Base-by-base conservation (phyloP, 2,113 vertebrate species). In the Gambusia holbrooki region DNA sequence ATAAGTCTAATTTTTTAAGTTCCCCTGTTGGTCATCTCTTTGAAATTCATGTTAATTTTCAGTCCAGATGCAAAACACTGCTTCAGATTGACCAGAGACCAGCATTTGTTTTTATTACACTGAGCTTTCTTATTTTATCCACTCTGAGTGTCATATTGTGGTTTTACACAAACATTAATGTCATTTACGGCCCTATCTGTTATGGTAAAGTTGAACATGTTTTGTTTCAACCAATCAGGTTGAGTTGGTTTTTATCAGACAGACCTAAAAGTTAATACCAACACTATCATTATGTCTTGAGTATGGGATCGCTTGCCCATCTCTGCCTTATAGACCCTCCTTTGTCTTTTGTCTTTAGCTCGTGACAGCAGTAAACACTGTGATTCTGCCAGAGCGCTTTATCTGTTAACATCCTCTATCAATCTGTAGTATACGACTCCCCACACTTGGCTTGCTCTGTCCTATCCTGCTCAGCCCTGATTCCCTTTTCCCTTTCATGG, bases 311-410 rank as follows among this genome's bases (percentile, higher is more conserved):
- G 70, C 62, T 62, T 7, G 29, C 27, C 28, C 70, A 70, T 82
- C 62, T 70, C 8, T 69, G 65, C 10, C 65, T 51, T 82, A 87
- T 82, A 73, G 5, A n/a, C 42, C 1, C 62, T 9, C 62, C 5
- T 76, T 71, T 80, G 74, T 85, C 70, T 73, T 51, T 62, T n/a
- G 33, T 28, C 13, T 37, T 37, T 71, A 77, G 79, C 77, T 69
- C 81, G 65, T 70, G 79, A 73, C 29, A 40, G 64, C 62, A 35
- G 62, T 78, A 77, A 82, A 91, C 40, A 88, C 89, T 81, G 89
- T 63, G 83, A 73, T 84, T 75, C 62, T 71, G 69, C 77, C 13
- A 66, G 86, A 91, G 89, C 70, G 68, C 51, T 89, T 93, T 82
- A 76, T 80, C 83, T 83, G 78, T 70, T 70, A 81, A 89, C 74